Base-by-base conservation (phyloP, 2,797 vertebrate genomes). In the Odontamblyopus lacepedii region DNA sequence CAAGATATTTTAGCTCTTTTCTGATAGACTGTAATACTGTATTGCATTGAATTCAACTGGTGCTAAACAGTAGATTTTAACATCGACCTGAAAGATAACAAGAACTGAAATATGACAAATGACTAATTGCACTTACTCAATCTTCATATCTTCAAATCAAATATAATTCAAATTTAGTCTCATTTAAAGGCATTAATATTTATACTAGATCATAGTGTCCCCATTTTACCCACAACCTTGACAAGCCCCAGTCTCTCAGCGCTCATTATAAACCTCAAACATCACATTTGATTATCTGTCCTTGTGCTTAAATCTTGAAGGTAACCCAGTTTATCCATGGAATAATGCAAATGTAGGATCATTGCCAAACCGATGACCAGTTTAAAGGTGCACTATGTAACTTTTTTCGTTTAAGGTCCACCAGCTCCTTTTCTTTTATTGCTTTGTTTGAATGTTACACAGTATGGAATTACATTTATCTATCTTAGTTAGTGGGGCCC, bases 101-200 rank as follows among this genome's bases (percentile, higher is more conserved):
- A 55, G 53, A 55, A n/a, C 1, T 2, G 7, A 55, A 55, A 55
- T 55, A 55, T 23, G 53, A 7, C 19, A 23, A 55, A 55, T 23
- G 66, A 38, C 72, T 71, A 35, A 65, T 27, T 32, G 50, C 72
- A 70, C 48, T 48, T 77, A 23, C 72, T 48, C 44, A 62, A 69
- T 64, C 72, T 29, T 74, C 67, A 44, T 12, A 57, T 12, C 55
- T 11, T 1, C 11, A 23, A 57, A 26, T 1, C 11, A 23, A 57
- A 26, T 13, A 26, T 57, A 26, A 57, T 57, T 26, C 8, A 5
- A 26, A 57, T 18, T 30, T 51, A 74, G 82, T 84, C 75, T 78
- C 78, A 85, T 85, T 78, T 67, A 35, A 57, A 16, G 12, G 64
- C 35, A 82, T 88, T 82, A 53, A 71, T 80, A 84, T 89, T 87